Percentiles rank a stretch among this genome's conserved stretches.
Evolutionary conservation across 2,797 vertebrate species (phyloP).

Genomic region (Gadopsis bispinosus): DNA sequence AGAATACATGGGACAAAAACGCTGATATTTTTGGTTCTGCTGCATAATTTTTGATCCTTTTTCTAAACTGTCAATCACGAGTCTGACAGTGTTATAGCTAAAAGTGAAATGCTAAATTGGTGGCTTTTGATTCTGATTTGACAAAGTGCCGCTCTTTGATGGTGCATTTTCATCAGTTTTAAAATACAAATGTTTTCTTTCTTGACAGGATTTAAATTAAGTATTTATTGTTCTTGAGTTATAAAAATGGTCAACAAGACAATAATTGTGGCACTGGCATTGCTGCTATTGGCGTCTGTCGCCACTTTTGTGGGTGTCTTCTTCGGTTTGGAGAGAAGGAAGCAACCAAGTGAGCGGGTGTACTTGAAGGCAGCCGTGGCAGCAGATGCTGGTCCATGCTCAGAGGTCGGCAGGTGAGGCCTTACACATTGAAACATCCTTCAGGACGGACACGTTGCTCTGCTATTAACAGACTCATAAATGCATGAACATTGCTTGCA

Average conservation of each 20-base stretch:
- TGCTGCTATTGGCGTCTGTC: slow-evolving; percentile 74
- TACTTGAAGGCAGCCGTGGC: slow-evolving; percentile 90
- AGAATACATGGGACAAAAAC: too few species aligned
- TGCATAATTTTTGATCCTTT: too few species aligned
- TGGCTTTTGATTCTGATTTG: background rate
- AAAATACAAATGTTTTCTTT: background rate
- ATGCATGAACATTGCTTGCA: background rate
- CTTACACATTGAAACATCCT: background rate
- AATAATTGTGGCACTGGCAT: slow-evolving; percentile 54
- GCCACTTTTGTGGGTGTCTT: slow-evolving; percentile 84
- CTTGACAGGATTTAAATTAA: slow-evolving; percentile 25
- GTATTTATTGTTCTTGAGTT: background rate
- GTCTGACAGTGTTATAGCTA: too few species aligned
- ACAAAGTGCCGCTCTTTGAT: background rate
- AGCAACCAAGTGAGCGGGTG: background rate
- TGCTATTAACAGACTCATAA: slow-evolving; percentile 1
- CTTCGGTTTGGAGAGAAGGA: slow-evolving; percentile 75
- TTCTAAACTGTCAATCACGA: too few species aligned
- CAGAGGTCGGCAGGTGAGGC: slow-evolving; percentile 90
- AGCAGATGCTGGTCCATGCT: slow-evolving; percentile 90
- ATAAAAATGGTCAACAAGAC: slow-evolving; percentile 74
- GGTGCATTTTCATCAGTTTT: background rate
- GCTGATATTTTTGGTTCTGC: too few species aligned
- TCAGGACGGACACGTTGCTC: background rate
- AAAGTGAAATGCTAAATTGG: too few species aligned